Base-by-base conservation (phyloP, 2,113 vertebrate genomes). In the Pithys albifrons region DNA sequence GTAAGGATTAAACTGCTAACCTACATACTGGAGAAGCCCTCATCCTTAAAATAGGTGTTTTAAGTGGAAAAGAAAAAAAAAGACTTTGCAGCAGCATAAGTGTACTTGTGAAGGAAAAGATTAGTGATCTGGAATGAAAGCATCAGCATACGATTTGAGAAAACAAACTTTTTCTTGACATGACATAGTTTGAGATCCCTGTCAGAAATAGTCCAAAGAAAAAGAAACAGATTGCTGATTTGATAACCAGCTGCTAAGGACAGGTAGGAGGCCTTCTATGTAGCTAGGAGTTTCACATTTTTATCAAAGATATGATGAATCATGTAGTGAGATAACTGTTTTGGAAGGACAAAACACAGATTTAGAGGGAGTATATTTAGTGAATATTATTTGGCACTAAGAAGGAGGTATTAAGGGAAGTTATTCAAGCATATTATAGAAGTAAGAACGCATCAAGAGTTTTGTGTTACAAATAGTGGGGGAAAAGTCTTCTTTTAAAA, bases 161-260 rank as follows among this genome's bases (percentile, higher is more conserved):
- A 81, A 94, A 51, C 1, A 22, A 14, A 45, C 9, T 43, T 92
- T 82, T 90, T 55, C 48, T 75, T 0, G 0, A 46, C 43, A 49
- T 88, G 51, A 65, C 24, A 19, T 70, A 46, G 20, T 55, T 80
- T 77, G 86, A 71, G 8, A 74, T 71, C 19, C 24, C 20, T 95
- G 86, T 39, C 91, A 96, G 84, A 66, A 95, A 71, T 31, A 43
- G 19, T 54, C 37, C 67, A 80, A 91, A 71, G 57, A 57, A 80
- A 87, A 85, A 24, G 33, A 89, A 84, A 77, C 88, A 95, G 91
- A 86, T 95, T 95, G 89, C 55, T 89, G 69, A 81, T 95, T 89
- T 78, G 86, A 91, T 78, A 96, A 89, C 62, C 76, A 83, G 23
- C 69, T 87, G 86, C 76, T 95, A 81, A 75, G 37, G 39, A 91